Evolutionary conservation across 2,888 invertebrate species (phyloP).

Genomic region (Glaucopsyche alexis): DNA sequence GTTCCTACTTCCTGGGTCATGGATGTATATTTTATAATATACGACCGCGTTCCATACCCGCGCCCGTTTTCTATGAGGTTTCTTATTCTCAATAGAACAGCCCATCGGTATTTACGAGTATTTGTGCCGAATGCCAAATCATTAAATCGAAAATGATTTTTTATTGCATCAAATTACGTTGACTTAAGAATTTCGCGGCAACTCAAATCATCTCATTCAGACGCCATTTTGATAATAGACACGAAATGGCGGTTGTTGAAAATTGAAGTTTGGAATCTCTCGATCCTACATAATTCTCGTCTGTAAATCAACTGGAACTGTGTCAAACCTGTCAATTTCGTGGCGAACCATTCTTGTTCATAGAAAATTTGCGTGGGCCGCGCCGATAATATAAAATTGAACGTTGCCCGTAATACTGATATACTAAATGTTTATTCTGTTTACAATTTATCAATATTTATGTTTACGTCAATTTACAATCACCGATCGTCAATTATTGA

Average conservation of each 20-base stretch:
- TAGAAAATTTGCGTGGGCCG: conserved; percentile 36
- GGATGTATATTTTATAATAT: too few relatives aligned
- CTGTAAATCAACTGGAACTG: conserved; percentile 21
- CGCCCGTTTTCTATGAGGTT: too few relatives aligned
- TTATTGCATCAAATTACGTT: too few relatives aligned
- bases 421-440: conserved; percentile 35
- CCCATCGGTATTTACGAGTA: too few relatives aligned
- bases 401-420: conserved; percentile 34
- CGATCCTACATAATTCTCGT: background rate
- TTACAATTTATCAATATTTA: conserved; percentile 27
- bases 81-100: too few relatives aligned
- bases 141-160: too few relatives aligned
- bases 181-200: too few relatives aligned
- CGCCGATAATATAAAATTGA: conserved; percentile 24
- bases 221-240: conserved; percentile 50
- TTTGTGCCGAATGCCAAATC: too few relatives aligned
- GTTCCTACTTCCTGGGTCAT: too few relatives aligned
- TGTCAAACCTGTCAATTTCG: conserved; percentile 37
- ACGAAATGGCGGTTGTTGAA: conserved; percentile 37
- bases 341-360: conserved; percentile 33
- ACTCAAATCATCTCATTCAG: background rate
- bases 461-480: conserved; percentile 37
- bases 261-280: background rate
- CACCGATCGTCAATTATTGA: conserved; percentile 39
- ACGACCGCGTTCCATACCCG: too few relatives aligned